These are phyloP conservation scores for Ammospiza nelsoni DNA, from an alignment of 2,113 vertebrate species.

Conservation along the genomic window DNA sequence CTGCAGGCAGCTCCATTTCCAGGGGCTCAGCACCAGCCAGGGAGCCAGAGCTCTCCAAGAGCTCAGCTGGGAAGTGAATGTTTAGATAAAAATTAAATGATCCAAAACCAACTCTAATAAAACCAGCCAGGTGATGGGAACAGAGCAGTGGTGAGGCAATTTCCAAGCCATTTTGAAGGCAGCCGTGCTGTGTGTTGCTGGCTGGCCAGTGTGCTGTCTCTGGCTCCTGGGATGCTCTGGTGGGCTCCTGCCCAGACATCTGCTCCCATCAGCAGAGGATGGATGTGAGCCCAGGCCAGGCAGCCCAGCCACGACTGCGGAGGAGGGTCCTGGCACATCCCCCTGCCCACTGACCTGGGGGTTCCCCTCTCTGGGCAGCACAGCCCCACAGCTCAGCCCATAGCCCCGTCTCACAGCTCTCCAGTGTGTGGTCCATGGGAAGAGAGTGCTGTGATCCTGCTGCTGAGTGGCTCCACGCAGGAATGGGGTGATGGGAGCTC, in stretches of 20 bases:
- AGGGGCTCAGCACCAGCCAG: not conserved
- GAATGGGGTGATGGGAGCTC: not conserved
- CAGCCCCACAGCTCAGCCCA: not conserved
- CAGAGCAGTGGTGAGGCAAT: not conserved
- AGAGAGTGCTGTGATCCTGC: not conserved
- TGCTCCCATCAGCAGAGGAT: rapidly evolving
- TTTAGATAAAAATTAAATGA: conserved; percentile 33
- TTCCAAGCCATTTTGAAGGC: not conserved
- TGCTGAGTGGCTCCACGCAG: not conserved
- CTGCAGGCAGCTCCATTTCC: not conserved
- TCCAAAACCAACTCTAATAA: not conserved
- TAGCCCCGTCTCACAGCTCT: not conserved
- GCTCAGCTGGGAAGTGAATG: not conserved
- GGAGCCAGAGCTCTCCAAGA: not conserved
- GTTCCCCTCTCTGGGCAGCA: not conserved
- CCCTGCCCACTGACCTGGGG: rapidly evolving
- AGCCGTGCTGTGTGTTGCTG: rapidly evolving
- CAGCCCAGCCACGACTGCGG: rapidly evolving
- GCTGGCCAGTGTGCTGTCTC: not conserved
- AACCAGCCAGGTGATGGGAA: not conserved
- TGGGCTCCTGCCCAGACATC: not conserved
- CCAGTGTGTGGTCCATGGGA: not conserved
- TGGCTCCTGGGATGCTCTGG: not conserved
- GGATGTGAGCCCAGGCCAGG: rapidly evolving
- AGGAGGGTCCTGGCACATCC: not conserved